Conservation (phyloP, 2,888 invertebrate genomes). For the Clanis bilineata region DNA sequence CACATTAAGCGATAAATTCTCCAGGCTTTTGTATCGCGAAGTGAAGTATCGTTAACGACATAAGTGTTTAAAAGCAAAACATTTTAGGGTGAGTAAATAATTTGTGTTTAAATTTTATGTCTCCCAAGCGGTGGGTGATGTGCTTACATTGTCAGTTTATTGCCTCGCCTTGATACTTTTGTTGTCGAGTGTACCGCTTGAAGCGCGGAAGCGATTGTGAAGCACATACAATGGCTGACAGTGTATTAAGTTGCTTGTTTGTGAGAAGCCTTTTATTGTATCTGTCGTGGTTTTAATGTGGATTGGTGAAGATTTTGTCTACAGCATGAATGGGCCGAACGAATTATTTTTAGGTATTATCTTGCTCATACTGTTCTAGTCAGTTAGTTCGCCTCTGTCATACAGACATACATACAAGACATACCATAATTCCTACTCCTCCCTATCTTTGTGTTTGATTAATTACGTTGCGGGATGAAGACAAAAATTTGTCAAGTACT, state of each 20-base stretch:
- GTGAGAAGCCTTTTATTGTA: neutral
- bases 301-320: neutral
- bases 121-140: neutral
- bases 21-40: conserved; percentile 36
- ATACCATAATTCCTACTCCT: too few relatives aligned
- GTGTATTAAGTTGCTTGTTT: neutral
- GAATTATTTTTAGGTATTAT: too few relatives aligned
- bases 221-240: neutral
- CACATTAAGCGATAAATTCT: conserved; percentile 30
- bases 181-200: conserved; percentile 1
- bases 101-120: neutral
- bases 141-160: neutral
- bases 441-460: too few relatives aligned
- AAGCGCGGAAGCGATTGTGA: neutral
- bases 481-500: too few relatives aligned
- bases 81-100: neutral
- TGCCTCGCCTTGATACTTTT: conserved; percentile 1
- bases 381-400: too few relatives aligned
- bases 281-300: neutral
- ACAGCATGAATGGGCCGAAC: neutral
- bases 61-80: conserved; percentile 20
- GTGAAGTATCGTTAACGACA: conserved; percentile 31
- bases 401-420: too few relatives aligned
- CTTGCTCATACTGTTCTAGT: too few relatives aligned
- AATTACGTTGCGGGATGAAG: too few relatives aligned